Conservation (phyloP, 2,113 vertebrate species). For the Peromyscus maniculatus region DNA sequence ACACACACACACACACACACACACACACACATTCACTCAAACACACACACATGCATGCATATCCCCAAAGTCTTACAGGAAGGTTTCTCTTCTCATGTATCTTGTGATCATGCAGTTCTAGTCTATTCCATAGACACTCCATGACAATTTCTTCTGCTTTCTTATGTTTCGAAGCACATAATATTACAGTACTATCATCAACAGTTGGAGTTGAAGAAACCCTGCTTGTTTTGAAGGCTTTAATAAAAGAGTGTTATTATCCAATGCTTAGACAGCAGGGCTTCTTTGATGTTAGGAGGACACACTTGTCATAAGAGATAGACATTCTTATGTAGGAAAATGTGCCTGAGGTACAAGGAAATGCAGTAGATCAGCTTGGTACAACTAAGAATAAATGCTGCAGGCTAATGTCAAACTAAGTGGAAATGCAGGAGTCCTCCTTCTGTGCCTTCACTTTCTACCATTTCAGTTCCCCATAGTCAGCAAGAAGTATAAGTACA, state of each 20-base stretch:
- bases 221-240: not conserved
- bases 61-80: not conserved
- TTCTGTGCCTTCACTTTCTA: not conserved
- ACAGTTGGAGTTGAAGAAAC: not conserved
- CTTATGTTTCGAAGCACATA: not conserved
- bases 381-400: not conserved
- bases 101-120: not conserved
- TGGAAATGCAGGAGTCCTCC: not conserved
- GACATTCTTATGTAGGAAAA: not conserved
- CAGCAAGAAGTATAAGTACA: not conserved
- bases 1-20: not conserved
- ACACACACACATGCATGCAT: accelerated
- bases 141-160: slow-evolving; percentile 16
- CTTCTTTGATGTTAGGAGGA: not conserved
- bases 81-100: not conserved
- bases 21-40: no score
- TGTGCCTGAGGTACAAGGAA: not conserved
- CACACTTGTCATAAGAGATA: not conserved
- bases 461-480: not conserved
- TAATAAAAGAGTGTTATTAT: not conserved
- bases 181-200: not conserved
- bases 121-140: not conserved
- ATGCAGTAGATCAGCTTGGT: not conserved
- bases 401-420: not conserved
- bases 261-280: not conserved